Evolutionary conservation across 2,888 invertebrate genomes (phyloP).

Genomic region (Eledona agricola): DNA sequence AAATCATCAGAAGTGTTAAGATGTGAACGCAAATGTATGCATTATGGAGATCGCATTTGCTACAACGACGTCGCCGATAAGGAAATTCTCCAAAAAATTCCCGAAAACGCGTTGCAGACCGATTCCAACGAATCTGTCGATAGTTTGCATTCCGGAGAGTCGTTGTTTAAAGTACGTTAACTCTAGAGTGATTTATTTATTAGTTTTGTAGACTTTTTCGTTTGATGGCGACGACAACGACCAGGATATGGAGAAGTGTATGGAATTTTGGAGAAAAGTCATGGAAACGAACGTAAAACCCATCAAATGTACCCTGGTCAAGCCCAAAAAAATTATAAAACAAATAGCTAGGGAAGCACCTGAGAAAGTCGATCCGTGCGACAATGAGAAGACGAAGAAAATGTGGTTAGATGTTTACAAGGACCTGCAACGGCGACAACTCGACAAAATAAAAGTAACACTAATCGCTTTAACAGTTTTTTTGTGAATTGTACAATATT

Average conservation of each 20-base stretch:
- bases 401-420: slow-evolving; percentile 44
- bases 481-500: neutral
- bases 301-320: slow-evolving; percentile 49
- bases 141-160: slow-evolving; percentile 47
- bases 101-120: slow-evolving; percentile 6
- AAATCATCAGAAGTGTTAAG: neutral
- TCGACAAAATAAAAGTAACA: slow-evolving; percentile 44
- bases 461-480: neutral
- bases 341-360: slow-evolving; percentile 5
- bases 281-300: slow-evolving; percentile 50
- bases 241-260: slow-evolving; percentile 51
- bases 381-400: slow-evolving; percentile 30
- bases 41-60: slow-evolving; percentile 47
- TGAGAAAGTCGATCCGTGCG: slow-evolving; percentile 10
- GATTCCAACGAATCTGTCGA: slow-evolving; percentile 15
- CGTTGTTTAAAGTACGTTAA: slow-evolving; percentile 45
- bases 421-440: slow-evolving; percentile 45
- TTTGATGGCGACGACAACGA: slow-evolving; percentile 45
- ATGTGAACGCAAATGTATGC: slow-evolving; percentile 30
- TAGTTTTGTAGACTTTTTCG: slow-evolving; percentile 42
- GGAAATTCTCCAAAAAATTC: slow-evolving; percentile 38
- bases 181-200: slow-evolving; percentile 5
- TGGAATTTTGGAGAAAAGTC: slow-evolving; percentile 50
- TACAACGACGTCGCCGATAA: slow-evolving; percentile 44
- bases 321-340: slow-evolving; percentile 25